phyloP scores from a whole-genome alignment of 2,113 vertebrate genomes.

The Cacatua alba region DNA sequence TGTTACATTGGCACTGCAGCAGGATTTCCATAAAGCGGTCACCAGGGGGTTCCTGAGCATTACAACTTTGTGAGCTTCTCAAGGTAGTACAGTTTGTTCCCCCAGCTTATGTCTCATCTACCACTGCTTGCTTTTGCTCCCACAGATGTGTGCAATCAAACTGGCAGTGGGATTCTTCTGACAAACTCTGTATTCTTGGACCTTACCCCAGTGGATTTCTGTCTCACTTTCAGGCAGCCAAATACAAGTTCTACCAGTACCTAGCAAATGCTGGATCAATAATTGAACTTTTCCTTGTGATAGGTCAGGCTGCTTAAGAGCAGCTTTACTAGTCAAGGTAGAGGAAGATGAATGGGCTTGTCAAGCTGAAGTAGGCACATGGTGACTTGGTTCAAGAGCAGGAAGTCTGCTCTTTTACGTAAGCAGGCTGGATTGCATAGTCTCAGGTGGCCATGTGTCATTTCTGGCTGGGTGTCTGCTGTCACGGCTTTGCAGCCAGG shows the following conservation, averaged over 20 bases:
- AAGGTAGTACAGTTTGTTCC: neutral
- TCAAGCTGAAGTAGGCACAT: neutral
- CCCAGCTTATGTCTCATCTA: neutral
- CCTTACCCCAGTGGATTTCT: neutral
- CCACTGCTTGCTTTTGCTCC: neutral
- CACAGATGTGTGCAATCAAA: neutral
- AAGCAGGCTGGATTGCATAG: neutral
- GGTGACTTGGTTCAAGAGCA: neutral
- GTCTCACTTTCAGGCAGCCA: neutral
- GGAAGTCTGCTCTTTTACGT: neutral
- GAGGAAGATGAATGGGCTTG: neutral
- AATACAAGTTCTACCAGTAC: neutral
- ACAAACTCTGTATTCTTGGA: neutral
- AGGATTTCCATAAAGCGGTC: neutral
- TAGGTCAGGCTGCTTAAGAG: neutral
- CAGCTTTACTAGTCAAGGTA: neutral
- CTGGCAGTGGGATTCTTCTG: neutral
- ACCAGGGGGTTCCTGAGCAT: neutral
- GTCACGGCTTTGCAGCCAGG: neutral
- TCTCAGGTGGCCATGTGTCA: fast-evolving
- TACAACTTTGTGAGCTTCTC: neutral
- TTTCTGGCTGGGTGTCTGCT: neutral
- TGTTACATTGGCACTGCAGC: neutral
- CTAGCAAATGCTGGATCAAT: neutral
- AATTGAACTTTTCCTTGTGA: neutral